Conservation (phyloP, 2,113 vertebrate genomes). For the Aegotheles bennettii region DNA sequence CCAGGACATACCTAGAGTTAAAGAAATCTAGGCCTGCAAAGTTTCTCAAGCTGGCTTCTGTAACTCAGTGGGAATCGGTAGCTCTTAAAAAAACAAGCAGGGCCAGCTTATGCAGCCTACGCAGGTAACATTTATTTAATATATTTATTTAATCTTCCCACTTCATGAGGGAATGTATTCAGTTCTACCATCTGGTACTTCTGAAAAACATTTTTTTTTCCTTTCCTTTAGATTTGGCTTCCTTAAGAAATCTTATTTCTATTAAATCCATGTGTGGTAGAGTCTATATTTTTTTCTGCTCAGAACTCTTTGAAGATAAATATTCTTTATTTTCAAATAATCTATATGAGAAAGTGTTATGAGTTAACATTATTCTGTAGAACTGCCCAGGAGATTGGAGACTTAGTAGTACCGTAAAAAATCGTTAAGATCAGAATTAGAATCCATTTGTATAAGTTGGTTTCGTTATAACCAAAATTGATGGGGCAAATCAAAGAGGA, state of each 20-base stretch:
- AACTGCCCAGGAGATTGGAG: background rate
- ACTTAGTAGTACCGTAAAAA: background rate
- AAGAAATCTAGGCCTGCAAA: background rate
- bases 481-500: background rate
- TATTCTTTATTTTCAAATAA: background rate
- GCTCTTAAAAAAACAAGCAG: background rate
- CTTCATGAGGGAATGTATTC: background rate
- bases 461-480: background rate
- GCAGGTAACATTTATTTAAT: background rate
- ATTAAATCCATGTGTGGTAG: background rate
- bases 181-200: conserved; percentile 39
- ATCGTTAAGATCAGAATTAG: background rate
- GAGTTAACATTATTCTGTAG: background rate
- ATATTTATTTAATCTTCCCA: conserved; percentile 28
- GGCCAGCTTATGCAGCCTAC: conserved; percentile 7
- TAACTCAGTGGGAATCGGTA: background rate
- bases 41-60: background rate
- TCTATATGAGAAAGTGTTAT: background rate
- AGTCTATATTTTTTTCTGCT: background rate
- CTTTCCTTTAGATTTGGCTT: background rate
- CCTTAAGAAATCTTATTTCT: background rate
- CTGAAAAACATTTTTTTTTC: background rate
- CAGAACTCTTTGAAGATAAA: background rate
- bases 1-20: background rate
- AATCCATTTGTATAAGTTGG: background rate